These are phyloP conservation scores for Anoplolepis gracilipes DNA, from an alignment of 1,140 invertebrate genomes.

Conservation along the genomic window DNA sequence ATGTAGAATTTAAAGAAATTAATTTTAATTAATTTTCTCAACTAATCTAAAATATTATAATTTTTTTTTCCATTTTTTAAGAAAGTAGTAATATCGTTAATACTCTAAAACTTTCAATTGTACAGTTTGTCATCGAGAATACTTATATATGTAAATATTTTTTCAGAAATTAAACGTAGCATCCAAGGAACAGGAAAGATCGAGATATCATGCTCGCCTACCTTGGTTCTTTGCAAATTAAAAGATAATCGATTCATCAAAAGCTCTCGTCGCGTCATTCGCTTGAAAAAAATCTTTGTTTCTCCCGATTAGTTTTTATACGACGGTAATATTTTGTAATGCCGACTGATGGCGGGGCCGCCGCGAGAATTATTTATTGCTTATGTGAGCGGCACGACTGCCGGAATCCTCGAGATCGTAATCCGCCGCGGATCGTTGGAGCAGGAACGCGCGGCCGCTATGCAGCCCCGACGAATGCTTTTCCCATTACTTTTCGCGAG, in stretches of 20 bases:
- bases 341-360: conserved; percentile 49
- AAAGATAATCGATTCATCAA: conserved; percentile 56
- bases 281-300: conserved; percentile 61
- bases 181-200: conserved; percentile 1
- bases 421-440: conserved; percentile 50
- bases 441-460: conserved; percentile 40
- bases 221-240: conserved; percentile 57
- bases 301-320: conserved; percentile 59
- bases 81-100: too few relatives aligned
- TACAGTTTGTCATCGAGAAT: background rate
- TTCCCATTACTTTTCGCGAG: conserved; percentile 68
- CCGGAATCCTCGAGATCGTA: conserved; percentile 70
- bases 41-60: too few relatives aligned
- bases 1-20: too few relatives aligned
- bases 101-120: too few relatives aligned
- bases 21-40: too few relatives aligned
- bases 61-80: too few relatives aligned
- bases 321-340: conserved; percentile 71
- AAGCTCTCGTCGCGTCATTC: conserved; percentile 17
- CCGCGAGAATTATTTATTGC: conserved; percentile 68
- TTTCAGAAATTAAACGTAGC: background rate
- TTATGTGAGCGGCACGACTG: conserved; percentile 42
- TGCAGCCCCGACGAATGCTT: conserved; percentile 63
- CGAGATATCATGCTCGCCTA: conserved; percentile 50
- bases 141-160: background rate